These are phyloP conservation scores for Crematogaster levior DNA, from an alignment of 2,888 invertebrate species.

Conservation along the genomic window DNA sequence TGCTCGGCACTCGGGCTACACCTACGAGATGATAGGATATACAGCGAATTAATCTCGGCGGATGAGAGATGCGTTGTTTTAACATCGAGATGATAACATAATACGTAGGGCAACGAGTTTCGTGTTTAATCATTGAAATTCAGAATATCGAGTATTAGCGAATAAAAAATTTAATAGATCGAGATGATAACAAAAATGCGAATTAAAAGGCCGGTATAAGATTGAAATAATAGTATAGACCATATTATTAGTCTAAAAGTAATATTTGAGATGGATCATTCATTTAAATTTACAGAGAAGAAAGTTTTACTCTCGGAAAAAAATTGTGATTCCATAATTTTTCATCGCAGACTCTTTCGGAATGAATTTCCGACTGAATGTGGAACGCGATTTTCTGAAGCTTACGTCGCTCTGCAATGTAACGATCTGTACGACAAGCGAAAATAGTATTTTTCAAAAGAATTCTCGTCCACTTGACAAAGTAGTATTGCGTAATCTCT, in stretches of 20 bases:
- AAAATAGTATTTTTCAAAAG: conserved; percentile 35
- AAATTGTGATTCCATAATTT: conserved; percentile 36
- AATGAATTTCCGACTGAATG: conserved; percentile 44
- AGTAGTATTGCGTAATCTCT: conserved; percentile 30
- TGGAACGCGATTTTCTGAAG: conserved; percentile 44
- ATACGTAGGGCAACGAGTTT: conserved; percentile 3
- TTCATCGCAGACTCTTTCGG: conserved; percentile 22
- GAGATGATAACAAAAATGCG: not conserved
- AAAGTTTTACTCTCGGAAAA: conserved; percentile 1
- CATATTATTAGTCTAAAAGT: conserved; percentile 3
- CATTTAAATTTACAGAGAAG: conserved; percentile 29
- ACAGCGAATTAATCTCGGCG: conserved; percentile 22
- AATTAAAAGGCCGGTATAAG: not conserved
- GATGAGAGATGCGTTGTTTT: not conserved
- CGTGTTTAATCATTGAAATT: not conserved
- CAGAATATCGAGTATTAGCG: not conserved
- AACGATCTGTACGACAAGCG: conserved; percentile 37
- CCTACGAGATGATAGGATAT: conserved; percentile 30
- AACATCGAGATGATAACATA: conserved; percentile 7
- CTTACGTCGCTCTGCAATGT: conserved; percentile 16
- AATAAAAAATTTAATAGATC: conserved; percentile 11
- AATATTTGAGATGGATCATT: conserved; percentile 11
- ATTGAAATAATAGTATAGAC: not conserved
- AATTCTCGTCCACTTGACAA: conserved; percentile 23
- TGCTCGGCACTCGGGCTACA: conserved; percentile 24